These are phyloP conservation scores for Amphibalanus amphitrite DNA, from an alignment of 1,140 invertebrate species.

Conservation along the genomic window DNA sequence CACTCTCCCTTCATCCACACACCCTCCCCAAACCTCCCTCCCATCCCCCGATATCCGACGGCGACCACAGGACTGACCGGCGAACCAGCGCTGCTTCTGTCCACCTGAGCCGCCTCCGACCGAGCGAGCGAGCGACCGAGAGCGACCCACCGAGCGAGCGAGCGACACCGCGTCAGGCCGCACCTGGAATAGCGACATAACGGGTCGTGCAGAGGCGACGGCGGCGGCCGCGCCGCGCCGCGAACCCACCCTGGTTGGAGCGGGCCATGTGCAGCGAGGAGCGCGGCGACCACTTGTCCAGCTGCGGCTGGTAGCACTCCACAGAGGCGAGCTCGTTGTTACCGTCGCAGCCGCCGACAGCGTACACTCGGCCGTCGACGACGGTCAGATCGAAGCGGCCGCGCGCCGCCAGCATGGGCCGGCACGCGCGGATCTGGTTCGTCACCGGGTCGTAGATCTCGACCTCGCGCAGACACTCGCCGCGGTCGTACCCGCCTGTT, in stretches of 20 bases:
- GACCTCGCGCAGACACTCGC: slow-evolving; percentile 55
- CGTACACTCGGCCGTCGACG: slow-evolving; percentile 46
- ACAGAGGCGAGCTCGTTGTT: slow-evolving; percentile 46
- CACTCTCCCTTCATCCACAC: no score
- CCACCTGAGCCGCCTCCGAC: not conserved
- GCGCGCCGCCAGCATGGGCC: slow-evolving; percentile 47
- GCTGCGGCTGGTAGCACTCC: slow-evolving; percentile 41
- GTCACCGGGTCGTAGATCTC: slow-evolving; percentile 49
- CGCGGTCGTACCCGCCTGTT: slow-evolving; percentile 65
- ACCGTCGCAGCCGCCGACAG: slow-evolving; percentile 64
- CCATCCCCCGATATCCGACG: no score
- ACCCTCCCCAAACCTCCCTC: no score
- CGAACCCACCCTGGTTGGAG: slow-evolving; percentile 38
- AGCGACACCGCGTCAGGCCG: no score
- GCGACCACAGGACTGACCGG: no score
- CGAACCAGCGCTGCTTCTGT: no score
- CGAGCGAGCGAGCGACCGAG: not conserved
- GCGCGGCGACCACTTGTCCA: slow-evolving; percentile 42
- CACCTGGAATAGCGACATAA: not conserved
- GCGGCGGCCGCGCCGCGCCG: no score
- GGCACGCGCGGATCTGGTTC: slow-evolving; percentile 47
- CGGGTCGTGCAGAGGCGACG: not conserved
- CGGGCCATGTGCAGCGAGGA: slow-evolving; percentile 42
- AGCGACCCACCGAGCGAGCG: not conserved
- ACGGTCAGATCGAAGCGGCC: slow-evolving; percentile 56